Conservation (phyloP, 2,888 invertebrate genomes). For the Stenichneumon culpator region DNA sequence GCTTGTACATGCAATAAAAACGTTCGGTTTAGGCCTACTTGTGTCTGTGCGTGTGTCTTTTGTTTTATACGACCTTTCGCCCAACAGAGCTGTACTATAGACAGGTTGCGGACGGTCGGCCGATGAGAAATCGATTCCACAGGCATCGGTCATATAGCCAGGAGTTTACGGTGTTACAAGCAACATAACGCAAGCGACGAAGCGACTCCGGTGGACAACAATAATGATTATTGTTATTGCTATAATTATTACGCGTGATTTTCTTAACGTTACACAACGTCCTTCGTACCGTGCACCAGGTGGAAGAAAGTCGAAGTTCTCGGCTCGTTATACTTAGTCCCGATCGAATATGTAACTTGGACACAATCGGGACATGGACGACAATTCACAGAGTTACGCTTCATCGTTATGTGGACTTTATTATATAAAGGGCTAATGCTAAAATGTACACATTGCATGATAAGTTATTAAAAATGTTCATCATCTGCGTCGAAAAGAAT, state of each 20-base stretch:
- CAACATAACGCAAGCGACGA: not conserved
- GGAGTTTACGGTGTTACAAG: not conserved
- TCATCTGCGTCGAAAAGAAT: constrained; percentile 81
- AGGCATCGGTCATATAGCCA: not conserved
- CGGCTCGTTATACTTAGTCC: not conserved
- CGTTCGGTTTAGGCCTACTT: not conserved
- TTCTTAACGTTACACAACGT: not conserved
- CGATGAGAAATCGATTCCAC: constrained; percentile 1
- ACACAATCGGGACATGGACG: constrained; percentile 44
- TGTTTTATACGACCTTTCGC: constrained; percentile 44
- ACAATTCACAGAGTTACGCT: constrained; percentile 60
- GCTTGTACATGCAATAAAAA: not conserved
- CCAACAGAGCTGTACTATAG: not conserved
- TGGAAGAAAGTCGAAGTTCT: not conserved
- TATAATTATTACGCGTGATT: not conserved
- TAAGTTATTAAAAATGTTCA: constrained; percentile 83
- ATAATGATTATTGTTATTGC: not conserved
- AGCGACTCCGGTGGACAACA: not conserved
- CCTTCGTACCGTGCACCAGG: not conserved
- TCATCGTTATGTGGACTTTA: constrained; percentile 83
- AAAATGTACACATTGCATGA: constrained; percentile 82
- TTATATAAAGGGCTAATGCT: constrained; percentile 84
- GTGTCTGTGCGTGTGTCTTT: not conserved
- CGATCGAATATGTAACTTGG: constrained; percentile 4
- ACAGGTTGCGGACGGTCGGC: not conserved